Evolutionary conservation across 2,113 vertebrate genomes (phyloP), one percentile per base, ranked within the genome.

Genomic region (Bubo scandiacus): DNA sequence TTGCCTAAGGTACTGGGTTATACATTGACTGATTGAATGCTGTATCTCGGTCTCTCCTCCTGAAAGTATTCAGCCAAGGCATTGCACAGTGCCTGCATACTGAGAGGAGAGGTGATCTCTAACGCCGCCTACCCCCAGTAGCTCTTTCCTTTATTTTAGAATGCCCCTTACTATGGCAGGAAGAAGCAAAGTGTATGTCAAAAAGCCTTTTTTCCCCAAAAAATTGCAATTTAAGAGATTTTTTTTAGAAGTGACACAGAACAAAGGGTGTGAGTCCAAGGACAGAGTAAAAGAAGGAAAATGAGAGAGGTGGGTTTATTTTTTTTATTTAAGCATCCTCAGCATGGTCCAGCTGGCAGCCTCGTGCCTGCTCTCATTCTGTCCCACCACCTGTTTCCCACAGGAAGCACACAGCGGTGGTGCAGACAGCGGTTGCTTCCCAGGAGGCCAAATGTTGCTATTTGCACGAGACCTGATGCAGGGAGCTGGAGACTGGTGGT

Each of bases 341-440:
- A 72, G 58, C 2, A 1, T 57, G 34, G 61, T 79, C 47, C 34
- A 59, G 55, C 67, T 92, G 74, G 26, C 42, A 90, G 32, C 63
- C 45, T 58, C 71, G 83, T 82, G 58, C 55, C 42, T 86, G 71
- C 63, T 88, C 79, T 51, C 11, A 1, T 72, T 59, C 54, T 55
- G 20, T 73, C 42, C 72, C n/a, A 57, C 52, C 78, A 45, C 74
- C 81, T 77, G 34, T 86, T 92, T 91, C 65, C 63, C n/a, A 52
- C 72, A 57, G 63, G 75, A 55, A 74, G 11, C 1, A 2, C 45
- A 26, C 40, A n/a, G 0, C 0, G 1, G 14, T 5, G 1, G 30
- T 38, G 55, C 42, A 18, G 62, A 58, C 82, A 81, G 49, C 16
- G 54, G 49, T 52, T 86, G 59, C 85, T 81, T 81, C 77, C 47